Conservation (phyloP, 1,140 invertebrate species). For the Lordiphosa clarofinis region DNA sequence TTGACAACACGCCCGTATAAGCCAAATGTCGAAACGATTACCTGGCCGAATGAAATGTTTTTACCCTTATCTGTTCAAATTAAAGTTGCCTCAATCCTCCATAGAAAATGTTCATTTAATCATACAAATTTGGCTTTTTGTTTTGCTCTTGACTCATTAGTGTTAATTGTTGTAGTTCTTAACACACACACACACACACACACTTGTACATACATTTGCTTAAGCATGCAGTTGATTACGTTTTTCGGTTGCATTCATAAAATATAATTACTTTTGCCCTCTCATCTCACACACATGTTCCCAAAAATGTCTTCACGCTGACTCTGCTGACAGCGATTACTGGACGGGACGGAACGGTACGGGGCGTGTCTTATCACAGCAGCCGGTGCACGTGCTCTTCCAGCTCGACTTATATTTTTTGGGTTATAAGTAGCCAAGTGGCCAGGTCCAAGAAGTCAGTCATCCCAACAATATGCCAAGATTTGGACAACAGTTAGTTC, state of each 20-base stretch:
- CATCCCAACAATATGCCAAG: slow-evolving; percentile 22
- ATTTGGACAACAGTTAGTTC: slow-evolving; percentile 43
- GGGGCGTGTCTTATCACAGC: slow-evolving; percentile 8
- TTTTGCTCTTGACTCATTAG: no score
- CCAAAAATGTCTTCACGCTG: no score
- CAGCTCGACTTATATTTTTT: slow-evolving; percentile 16
- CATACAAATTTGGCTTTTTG: no score
- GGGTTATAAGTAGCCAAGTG: slow-evolving; percentile 50
- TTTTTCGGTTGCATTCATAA: not conserved
- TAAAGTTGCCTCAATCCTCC: no score
- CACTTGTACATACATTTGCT: not conserved
- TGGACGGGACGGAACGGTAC: no score
- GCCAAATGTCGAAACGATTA: no score
- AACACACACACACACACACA: not conserved
- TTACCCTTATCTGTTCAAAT: no score
- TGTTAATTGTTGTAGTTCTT: no score
- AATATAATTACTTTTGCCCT: not conserved
- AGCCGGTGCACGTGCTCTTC: slow-evolving; percentile 43
- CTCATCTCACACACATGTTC: not conserved
- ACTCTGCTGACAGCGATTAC: no score
- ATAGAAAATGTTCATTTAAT: no score
- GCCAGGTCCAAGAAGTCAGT: slow-evolving; percentile 9
- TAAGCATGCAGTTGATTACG: not conserved
- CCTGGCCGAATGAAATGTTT: no score
- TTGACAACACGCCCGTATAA: no score